Conservation (phyloP, 2,888 invertebrate genomes). For the Amphipyra berbera region DNA sequence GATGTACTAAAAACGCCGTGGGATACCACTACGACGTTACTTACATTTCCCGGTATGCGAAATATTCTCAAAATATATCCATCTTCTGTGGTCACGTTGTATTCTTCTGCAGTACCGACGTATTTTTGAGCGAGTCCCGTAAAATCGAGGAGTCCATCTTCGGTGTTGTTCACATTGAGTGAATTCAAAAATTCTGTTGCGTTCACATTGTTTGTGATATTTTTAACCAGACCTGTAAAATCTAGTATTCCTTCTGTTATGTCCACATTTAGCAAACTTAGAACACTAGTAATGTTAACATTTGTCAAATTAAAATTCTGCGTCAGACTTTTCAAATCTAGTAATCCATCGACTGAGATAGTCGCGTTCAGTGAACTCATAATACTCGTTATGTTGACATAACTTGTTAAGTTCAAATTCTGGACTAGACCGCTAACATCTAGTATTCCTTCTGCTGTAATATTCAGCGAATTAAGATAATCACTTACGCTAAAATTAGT, state of each 20-base stretch:
- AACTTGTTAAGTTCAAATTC: background rate
- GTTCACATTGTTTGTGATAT: background rate
- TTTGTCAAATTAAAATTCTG: background rate
- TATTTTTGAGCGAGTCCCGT: conserved; percentile 32
- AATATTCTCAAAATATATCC: conserved; percentile 38
- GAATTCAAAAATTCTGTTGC: conserved; percentile 5
- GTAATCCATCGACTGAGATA: background rate
- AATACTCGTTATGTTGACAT: background rate
- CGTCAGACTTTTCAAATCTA: conserved; percentile 3
- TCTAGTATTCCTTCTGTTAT: conserved; percentile 1
- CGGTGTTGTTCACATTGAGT: background rate
- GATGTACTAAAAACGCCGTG: conserved; percentile 19
- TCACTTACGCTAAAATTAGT: too few relatives aligned
- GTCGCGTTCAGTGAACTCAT: background rate
- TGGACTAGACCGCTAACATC: conserved; percentile 1
- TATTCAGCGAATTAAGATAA: background rate
- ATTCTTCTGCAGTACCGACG: conserved; percentile 4
- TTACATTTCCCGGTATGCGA: conserved; percentile 22
- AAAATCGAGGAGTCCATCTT: conserved; percentile 24
- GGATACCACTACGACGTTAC: conserved; percentile 5
- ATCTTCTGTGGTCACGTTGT: conserved; percentile 39
- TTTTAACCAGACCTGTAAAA: conserved; percentile 9
- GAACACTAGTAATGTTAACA: background rate
- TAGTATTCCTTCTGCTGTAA: conserved; percentile 1
- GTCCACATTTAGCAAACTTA: conserved; percentile 4